Conservation (phyloP, 2,113 vertebrate species). For the Chamaea fasciata region DNA sequence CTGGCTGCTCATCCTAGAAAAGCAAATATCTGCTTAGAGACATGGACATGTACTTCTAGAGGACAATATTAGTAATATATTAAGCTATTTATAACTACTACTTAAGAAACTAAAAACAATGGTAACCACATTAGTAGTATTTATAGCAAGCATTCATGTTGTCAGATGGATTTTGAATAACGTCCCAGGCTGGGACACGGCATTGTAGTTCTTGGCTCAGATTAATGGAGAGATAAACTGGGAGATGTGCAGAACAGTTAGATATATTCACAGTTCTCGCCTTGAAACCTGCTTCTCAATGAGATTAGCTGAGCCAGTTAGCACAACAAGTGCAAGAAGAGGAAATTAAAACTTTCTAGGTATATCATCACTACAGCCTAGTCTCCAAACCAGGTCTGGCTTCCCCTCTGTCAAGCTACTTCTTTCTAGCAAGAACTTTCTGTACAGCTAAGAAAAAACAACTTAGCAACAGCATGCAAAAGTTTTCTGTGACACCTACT, state of each 20-base stretch:
- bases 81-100: neutral
- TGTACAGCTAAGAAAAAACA: neutral
- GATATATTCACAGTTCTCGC: neutral
- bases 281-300: neutral
- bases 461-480: neutral
- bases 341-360: neutral
- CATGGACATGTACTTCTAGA: neutral
- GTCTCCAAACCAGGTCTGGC: neutral
- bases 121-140: neutral
- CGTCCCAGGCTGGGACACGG: neutral
- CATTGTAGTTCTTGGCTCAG: neutral
- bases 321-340: neutral
- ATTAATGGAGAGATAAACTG: neutral
- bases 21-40: neutral
- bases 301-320: neutral
- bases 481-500: neutral
- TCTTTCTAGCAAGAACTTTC: neutral
- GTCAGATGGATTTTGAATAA: conserved; percentile 7
- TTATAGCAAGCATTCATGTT: neutral
- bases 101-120: conserved; percentile 17
- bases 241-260: neutral
- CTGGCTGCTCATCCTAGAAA: neutral
- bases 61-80: neutral
- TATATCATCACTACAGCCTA: neutral
- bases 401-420: neutral